Conservation (phyloP, 2,797 vertebrate species). For the Discoglossus pictus region DNA sequence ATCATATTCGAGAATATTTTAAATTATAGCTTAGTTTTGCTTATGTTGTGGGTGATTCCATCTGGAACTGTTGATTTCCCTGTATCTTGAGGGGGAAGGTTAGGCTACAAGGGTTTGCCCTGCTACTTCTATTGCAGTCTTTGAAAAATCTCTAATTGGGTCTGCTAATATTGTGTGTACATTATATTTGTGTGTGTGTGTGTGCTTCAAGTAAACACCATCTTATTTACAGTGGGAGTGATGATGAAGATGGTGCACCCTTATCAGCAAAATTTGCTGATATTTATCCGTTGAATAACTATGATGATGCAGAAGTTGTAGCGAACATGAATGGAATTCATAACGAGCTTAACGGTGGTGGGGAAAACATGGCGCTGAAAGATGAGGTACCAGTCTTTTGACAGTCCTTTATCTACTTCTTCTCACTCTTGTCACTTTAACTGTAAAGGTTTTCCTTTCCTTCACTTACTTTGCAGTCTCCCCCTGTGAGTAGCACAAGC, state of each 20-base stretch:
- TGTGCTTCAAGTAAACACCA: too few relatives aligned
- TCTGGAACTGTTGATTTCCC: too few relatives aligned
- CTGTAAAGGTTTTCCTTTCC: conserved; percentile 6
- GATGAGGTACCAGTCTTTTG: conserved; percentile 72
- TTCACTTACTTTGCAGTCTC: conserved; percentile 65
- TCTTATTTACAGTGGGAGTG: conserved; percentile 66
- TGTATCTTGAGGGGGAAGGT: too few relatives aligned
- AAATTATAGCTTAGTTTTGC: too few relatives aligned
- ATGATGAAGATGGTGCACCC: conserved; percentile 88
- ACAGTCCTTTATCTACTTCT: background rate
- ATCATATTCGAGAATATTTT: too few relatives aligned
- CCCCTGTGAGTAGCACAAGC: conserved; percentile 80
- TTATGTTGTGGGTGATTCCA: too few relatives aligned
- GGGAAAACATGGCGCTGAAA: conserved; percentile 79
- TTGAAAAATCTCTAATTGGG: too few relatives aligned
- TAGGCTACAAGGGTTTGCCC: too few relatives aligned
- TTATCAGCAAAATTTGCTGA: conserved; percentile 88
- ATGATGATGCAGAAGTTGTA: conserved; percentile 77
- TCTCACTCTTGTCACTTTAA: conserved; percentile 17
- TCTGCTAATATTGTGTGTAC: too few relatives aligned
- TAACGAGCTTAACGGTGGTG: conserved; percentile 80
- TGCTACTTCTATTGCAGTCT: background rate
- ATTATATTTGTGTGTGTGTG: too few relatives aligned
- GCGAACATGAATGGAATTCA: conserved; percentile 87
- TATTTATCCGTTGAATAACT: conserved; percentile 87